phyloP scores from a whole-genome alignment of 92 coral and sea anemone species.

The Parazoanthus swiftii region DNA sequence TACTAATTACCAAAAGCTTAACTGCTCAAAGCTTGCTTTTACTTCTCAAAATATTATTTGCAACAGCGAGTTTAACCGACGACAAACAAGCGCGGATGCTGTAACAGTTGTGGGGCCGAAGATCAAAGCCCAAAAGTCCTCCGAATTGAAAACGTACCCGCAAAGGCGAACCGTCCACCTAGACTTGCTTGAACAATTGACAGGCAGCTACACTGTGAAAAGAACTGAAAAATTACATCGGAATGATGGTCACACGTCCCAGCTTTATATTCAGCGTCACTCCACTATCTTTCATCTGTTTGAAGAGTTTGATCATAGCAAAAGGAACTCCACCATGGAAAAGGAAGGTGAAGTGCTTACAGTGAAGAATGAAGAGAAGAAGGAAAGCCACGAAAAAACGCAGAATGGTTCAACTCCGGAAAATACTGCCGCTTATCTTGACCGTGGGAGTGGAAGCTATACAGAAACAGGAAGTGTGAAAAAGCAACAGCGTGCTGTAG shows the following conservation, averaged over 20 bases:
- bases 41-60: neutral
- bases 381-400: neutral
- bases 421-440: neutral
- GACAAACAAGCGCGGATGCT: neutral
- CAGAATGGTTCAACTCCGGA: neutral
- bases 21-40: neutral
- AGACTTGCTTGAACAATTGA: neutral
- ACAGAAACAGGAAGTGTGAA: neutral
- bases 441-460: neutral
- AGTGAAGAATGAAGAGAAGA: neutral
- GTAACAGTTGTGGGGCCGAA: neutral
- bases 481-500: neutral
- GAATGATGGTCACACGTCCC: neutral
- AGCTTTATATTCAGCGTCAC: neutral
- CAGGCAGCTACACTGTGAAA: neutral
- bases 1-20: neutral
- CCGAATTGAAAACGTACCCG: neutral
- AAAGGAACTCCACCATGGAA: neutral
- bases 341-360: no score
- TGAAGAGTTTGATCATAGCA: constrained; percentile 7
- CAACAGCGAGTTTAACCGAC: neutral
- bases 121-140: neutral
- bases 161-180: neutral
- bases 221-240: neutral
- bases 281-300: neutral